Evolutionary conservation across 2,113 vertebrate species (phyloP).

Genomic region (Irena cyanogastra): DNA sequence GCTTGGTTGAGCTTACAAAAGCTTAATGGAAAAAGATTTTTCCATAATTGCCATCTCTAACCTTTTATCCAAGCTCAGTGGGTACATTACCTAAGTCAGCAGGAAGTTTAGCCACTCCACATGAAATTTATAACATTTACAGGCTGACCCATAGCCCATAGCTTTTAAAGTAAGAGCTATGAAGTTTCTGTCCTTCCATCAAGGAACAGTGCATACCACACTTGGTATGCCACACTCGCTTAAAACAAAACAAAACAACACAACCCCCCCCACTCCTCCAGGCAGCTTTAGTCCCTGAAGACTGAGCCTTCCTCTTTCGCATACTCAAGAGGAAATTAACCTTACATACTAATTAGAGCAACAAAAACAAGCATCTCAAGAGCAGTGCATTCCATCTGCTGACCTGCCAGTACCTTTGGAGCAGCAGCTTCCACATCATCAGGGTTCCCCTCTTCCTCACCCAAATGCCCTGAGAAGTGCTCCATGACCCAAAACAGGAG

Average conservation of each 20-base stretch:
- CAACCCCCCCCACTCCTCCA: not conserved
- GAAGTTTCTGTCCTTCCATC: not conserved
- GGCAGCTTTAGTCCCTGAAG: not conserved
- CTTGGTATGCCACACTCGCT: not conserved
- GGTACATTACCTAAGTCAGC: slow-evolving; percentile 42
- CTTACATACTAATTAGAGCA: not conserved
- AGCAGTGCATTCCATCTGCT: not conserved
- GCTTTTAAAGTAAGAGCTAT: not conserved
- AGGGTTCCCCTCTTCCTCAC: not conserved
- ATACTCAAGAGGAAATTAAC: slow-evolving; percentile 17
- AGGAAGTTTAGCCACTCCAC: slow-evolving; percentile 41
- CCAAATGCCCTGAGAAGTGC: not conserved
- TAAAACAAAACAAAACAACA: not conserved
- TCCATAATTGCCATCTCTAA: slow-evolving; percentile 39
- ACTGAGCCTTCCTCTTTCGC: not conserved
- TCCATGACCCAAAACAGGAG: rapidly evolving
- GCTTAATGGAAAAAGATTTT: slow-evolving; percentile 40
- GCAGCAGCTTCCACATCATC: not conserved
- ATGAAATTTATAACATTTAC: slow-evolving; percentile 38
- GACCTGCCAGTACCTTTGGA: not conserved
- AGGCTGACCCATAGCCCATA: not conserved
- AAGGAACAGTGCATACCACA: not conserved
- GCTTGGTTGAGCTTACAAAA: slow-evolving; percentile 46
- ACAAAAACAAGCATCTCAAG: not conserved
- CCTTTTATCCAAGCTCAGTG: slow-evolving; percentile 49